Percentiles rank a stretch among this genome's conserved stretches.
phyloP scores from a whole-genome alignment of 2,888 invertebrate genomes.

The Drosophila merina region DNA sequence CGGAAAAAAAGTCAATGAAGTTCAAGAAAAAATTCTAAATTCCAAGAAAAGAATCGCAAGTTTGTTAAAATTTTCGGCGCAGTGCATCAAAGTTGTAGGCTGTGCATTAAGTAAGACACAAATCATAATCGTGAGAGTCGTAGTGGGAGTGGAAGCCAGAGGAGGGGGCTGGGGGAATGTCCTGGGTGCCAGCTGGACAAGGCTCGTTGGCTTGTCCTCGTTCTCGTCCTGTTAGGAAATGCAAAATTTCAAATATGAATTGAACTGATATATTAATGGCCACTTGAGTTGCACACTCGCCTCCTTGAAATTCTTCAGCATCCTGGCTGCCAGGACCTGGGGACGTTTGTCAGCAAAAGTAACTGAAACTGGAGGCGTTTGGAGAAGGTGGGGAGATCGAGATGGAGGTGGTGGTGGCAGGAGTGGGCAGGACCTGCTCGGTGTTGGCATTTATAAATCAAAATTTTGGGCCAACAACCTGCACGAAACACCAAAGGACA shows the following conservation, averaged over 20 bases:
- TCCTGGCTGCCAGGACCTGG: conserved; percentile 17
- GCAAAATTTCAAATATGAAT: conserved; percentile 82
- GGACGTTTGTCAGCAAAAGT: conserved; percentile 72
- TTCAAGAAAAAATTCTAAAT: too few species aligned
- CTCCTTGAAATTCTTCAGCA: conserved; percentile 13
- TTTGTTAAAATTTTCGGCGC: not conserved
- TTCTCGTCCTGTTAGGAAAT: conserved; percentile 61
- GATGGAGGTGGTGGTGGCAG: too few species aligned
- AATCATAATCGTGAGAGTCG: conserved; percentile 73
- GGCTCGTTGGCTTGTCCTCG: conserved; percentile 34
- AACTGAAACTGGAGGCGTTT: conserved; percentile 55
- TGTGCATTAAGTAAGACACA: conserved; percentile 82
- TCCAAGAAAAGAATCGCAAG: too few species aligned
- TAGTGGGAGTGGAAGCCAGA: not conserved
- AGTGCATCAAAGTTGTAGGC: conserved; percentile 52
- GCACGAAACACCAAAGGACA: conserved; percentile 59
- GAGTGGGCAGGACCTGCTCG: conserved; percentile 13
- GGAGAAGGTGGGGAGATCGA: too few species aligned
- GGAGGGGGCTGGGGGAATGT: conserved; percentile 14
- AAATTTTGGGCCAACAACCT: conserved; percentile 80
- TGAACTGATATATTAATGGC: conserved; percentile 83
- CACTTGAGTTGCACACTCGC: conserved; percentile 65
- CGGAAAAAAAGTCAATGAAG: not conserved
- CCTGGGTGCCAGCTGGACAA: conserved; percentile 24
- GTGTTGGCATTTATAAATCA: conserved; percentile 80